phyloP scores from a whole-genome alignment of 1,140 invertebrate species.

The Pogonomyrmex barbatus region DNA sequence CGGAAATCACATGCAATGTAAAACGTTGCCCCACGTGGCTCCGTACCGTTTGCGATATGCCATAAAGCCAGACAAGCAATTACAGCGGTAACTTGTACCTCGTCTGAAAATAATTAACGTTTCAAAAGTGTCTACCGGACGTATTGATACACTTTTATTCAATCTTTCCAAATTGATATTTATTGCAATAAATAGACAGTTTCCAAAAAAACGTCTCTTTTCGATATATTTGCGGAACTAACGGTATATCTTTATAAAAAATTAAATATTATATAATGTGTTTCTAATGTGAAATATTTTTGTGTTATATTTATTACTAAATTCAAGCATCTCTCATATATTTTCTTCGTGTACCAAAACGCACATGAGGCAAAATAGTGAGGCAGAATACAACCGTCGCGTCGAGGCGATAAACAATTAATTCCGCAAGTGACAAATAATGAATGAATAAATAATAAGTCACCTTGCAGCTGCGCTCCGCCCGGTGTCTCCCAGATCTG shows the following conservation, averaged over 20 bases:
- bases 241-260: too few species aligned
- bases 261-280: too few species aligned
- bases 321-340: neutral
- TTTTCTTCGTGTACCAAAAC: neutral
- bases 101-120: conserved; percentile 10
- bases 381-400: neutral
- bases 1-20: neutral
- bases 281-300: too few species aligned
- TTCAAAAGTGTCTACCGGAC: neutral
- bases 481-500: neutral
- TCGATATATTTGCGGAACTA: too few species aligned
- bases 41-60: neutral
- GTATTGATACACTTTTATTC: neutral
- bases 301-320: too few species aligned
- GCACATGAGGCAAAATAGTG: neutral
- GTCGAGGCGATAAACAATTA: neutral
- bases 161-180: neutral
- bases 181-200: neutral
- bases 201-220: neutral
- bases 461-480: neutral
- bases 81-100: neutral
- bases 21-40: neutral
- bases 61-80: neutral
- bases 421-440: neutral
- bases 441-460: conserved; percentile 9